Conservation (phyloP, 2,113 vertebrate genomes). For the Scopus umbretta region DNA sequence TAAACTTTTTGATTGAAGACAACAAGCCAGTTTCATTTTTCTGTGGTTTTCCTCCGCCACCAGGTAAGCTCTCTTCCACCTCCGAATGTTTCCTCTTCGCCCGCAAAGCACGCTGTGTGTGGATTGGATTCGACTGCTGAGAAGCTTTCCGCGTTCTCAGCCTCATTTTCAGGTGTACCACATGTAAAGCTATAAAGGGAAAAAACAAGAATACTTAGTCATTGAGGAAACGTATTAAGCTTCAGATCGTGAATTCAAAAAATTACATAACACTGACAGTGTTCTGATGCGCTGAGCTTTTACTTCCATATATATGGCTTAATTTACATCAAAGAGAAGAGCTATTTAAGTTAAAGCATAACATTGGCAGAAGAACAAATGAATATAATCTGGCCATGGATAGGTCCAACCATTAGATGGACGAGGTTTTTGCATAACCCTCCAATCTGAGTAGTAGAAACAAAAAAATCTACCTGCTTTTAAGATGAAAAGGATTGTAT, state of each 20-base stretch:
- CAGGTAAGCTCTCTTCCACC: slow-evolving; percentile 71
- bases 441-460: fast-evolving
- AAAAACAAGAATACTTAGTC: background rate
- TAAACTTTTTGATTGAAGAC: slow-evolving; percentile 83
- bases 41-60: slow-evolving; percentile 71
- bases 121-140: slow-evolving; percentile 86
- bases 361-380: background rate
- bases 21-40: slow-evolving; percentile 78
- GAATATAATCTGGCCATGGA: background rate
- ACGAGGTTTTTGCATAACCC: background rate
- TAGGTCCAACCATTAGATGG: background rate
- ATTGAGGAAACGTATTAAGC: background rate
- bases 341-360: background rate
- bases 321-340: background rate
- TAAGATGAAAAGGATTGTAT: background rate
- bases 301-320: background rate
- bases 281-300: background rate
- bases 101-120: slow-evolving; percentile 79
- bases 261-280: fast-evolving
- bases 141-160: slow-evolving; percentile 97
- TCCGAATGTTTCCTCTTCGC: slow-evolving; percentile 87
- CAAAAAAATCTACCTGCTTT: background rate
- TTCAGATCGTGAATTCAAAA: background rate
- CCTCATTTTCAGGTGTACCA: slow-evolving; percentile 88
- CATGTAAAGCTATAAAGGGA: slow-evolving; percentile 83